Percentiles rank a stretch among this genome's conserved stretches.
Evolutionary conservation across 2,888 invertebrate genomes (phyloP).

Genomic region (Andrena flavipes): DNA sequence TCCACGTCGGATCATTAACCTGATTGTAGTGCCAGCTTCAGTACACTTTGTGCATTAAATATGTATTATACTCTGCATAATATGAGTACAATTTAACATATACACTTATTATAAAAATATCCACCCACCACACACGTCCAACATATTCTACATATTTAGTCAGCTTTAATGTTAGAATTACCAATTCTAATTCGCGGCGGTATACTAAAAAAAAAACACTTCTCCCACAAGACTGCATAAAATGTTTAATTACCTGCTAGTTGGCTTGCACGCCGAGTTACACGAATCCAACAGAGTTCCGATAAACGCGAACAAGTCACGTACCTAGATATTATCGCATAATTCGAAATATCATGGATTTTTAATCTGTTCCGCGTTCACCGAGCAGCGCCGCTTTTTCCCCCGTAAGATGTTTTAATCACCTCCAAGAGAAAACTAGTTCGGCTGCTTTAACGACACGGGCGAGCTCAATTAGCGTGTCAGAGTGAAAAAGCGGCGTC

Average conservation of each 20-base stretch:
- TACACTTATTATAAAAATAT: too few relatives aligned
- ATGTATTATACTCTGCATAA: too few relatives aligned
- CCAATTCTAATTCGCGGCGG: too few relatives aligned
- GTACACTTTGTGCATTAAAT: too few relatives aligned
- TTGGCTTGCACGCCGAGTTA: neutral
- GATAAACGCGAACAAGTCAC: neutral
- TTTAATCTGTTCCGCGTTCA: neutral
- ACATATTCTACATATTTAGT: too few relatives aligned
- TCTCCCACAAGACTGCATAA: neutral
- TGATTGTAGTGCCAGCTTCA: too few relatives aligned
- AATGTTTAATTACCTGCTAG: slow-evolving; percentile 17
- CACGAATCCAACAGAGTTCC: neutral
- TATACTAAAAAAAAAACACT: neutral
- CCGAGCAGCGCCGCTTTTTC: neutral
- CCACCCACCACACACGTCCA: too few relatives aligned
- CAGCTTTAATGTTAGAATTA: too few relatives aligned
- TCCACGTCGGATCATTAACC: too few relatives aligned
- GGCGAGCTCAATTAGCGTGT: slow-evolving; percentile 14
- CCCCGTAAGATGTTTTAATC: slow-evolving; percentile 17
- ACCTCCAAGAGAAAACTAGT: slow-evolving; percentile 6
- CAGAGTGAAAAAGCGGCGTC: slow-evolving; percentile 2
- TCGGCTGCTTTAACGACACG: neutral
- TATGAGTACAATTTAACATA: too few relatives aligned
- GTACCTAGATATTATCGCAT: neutral
- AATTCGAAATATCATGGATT: slow-evolving; percentile 26